Evolutionary conservation across 2,113 vertebrate genomes (phyloP).

Genomic region (Forbesichthys agassizii): DNA sequence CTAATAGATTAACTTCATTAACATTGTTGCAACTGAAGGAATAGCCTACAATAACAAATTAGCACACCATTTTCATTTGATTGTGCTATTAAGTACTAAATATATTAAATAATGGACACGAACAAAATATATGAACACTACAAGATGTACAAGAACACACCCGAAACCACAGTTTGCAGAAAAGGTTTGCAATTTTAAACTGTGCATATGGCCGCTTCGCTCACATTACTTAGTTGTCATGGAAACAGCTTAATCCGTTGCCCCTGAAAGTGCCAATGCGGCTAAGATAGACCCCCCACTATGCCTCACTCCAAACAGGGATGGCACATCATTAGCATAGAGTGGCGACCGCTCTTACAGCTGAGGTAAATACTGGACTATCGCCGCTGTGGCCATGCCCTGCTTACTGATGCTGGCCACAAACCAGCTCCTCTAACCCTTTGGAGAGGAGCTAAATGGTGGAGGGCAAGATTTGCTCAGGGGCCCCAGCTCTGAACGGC

Average conservation of each 20-base stretch:
- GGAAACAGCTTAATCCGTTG: slow-evolving; percentile 38
- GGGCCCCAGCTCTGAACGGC: background rate
- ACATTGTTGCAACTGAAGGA: background rate
- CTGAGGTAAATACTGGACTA: background rate
- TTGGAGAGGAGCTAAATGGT: background rate
- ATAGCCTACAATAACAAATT: background rate
- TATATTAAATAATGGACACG: too few relatives aligned
- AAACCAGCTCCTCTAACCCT: background rate
- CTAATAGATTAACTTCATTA: background rate
- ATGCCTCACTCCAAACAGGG: background rate
- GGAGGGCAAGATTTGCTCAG: slow-evolving; percentile 16
- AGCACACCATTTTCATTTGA: background rate
- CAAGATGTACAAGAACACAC: background rate
- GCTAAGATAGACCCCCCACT: background rate
- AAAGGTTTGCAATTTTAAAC: too few relatives aligned
- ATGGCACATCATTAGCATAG: background rate
- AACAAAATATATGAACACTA: background rate
- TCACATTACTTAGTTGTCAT: slow-evolving; percentile 32
- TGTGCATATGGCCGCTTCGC: slow-evolving; percentile 20
- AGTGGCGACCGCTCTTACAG: background rate
- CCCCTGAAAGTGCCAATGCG: slow-evolving; percentile 1
- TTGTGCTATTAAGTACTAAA: too few relatives aligned
- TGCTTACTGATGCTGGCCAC: background rate
- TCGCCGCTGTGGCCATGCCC: too few relatives aligned
- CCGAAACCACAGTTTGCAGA: background rate